These are phyloP conservation scores for Idaea aversata DNA, from an alignment of 2,888 invertebrate species.

Conservation along the genomic window DNA sequence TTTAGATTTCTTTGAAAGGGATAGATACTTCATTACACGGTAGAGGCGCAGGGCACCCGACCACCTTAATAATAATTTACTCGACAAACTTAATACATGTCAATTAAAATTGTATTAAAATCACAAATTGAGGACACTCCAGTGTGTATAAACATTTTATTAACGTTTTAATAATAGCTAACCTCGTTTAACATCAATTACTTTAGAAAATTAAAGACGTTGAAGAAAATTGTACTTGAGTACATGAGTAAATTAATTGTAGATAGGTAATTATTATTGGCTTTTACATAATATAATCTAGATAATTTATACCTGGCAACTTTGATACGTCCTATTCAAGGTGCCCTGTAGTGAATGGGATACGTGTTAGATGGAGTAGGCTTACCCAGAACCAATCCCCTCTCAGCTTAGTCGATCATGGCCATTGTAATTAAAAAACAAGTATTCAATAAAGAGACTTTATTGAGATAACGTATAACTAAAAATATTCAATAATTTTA, in stretches of 20 bases:
- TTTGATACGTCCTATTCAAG: no score
- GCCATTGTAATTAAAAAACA: no score
- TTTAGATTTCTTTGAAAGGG: no score
- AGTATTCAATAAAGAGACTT: no score
- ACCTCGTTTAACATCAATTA: constrained; percentile 17
- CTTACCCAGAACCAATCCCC: no score
- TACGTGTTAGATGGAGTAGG: no score
- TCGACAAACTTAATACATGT: constrained; percentile 74
- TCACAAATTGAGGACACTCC: constrained; percentile 55
- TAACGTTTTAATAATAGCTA: constrained; percentile 63
- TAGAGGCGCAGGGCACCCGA: constrained; percentile 36
- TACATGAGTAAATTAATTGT: neutral
- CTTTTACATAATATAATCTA: no score
- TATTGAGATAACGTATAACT: no score
- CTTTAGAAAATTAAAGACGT: neutral
- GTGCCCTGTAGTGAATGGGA: no score
- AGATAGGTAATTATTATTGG: neutral
- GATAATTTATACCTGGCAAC: no score
- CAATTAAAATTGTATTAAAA: constrained; percentile 77
- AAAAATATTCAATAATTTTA: no score
- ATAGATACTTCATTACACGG: neutral
- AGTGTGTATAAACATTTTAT: constrained; percentile 60
- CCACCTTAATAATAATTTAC: constrained; percentile 76
- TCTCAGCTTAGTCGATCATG: no score
- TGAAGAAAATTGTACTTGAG: neutral